These are phyloP conservation scores for Bombus terrestris DNA, from an alignment of 1,140 invertebrate species.

Conservation along the genomic window DNA sequence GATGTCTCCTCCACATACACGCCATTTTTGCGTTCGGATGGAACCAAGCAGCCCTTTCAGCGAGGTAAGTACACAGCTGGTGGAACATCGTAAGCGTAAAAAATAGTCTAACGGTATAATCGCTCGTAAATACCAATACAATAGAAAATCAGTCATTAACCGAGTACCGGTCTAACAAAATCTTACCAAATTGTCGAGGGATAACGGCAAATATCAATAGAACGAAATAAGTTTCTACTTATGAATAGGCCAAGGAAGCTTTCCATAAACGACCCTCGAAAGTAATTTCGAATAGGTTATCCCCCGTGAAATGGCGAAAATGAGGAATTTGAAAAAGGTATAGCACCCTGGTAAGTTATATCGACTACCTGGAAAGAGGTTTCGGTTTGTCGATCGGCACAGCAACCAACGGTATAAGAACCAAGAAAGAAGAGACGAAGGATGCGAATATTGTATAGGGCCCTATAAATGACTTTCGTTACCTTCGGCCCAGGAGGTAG, in stretches of 20 bases:
- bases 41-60: neutral
- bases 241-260: too few species aligned
- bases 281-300: fast-evolving
- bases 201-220: fast-evolving
- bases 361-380: neutral
- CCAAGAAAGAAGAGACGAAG: too few species aligned
- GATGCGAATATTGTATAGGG: neutral
- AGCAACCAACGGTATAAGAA: neutral
- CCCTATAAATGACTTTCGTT: constrained; percentile 28
- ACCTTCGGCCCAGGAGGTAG: constrained; percentile 17
- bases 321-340: neutral
- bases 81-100: too few species aligned
- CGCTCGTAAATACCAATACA: too few species aligned
- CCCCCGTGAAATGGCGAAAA: too few species aligned
- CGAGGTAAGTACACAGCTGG: too few species aligned
- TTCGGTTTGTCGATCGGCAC: neutral
- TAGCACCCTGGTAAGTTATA: fast-evolving
- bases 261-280: too few species aligned
- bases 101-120: neutral
- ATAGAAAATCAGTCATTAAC: neutral
- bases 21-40: constrained; percentile 39
- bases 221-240: too few species aligned
- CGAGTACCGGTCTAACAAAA: neutral
- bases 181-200: too few species aligned
- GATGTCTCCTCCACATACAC: neutral